Conservation (phyloP, 2,797 vertebrate species). For the Phalanger gymnotis region DNA sequence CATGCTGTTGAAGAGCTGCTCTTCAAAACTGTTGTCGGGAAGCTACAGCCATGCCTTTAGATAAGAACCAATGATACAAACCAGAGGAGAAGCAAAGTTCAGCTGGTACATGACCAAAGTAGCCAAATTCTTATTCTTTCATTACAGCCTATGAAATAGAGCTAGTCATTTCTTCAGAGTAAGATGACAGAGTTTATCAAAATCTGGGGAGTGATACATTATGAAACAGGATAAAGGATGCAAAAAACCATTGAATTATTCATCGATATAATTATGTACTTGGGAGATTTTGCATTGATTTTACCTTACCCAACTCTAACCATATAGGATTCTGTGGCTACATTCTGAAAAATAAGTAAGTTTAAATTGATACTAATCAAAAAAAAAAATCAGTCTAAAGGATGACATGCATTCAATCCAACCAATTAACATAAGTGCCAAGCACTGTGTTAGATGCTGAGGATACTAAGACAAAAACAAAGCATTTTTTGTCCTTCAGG, state of each 20-base stretch:
- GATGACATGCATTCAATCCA: neutral
- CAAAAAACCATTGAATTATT: constrained; percentile 7
- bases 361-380: constrained; percentile 44
- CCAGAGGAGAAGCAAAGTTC: constrained; percentile 52
- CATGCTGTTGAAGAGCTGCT: constrained; percentile 59
- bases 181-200: constrained; percentile 56
- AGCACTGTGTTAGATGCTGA: neutral
- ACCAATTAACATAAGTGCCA: neutral
- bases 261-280: constrained; percentile 48
- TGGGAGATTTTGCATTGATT: constrained; percentile 37
- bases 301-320: constrained; percentile 27
- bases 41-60: constrained; percentile 61
- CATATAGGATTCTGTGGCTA: constrained; percentile 36
- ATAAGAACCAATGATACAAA: constrained; percentile 67
- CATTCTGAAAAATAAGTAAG: constrained; percentile 52
- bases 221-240: constrained; percentile 46
- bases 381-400: neutral
- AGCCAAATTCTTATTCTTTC: constrained; percentile 64
- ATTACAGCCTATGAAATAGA: constrained; percentile 61
- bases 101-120: constrained; percentile 69
- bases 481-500: neutral
- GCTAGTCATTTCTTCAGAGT: constrained; percentile 62
- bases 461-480: neutral
- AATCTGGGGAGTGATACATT: constrained; percentile 62
- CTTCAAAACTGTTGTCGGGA: constrained; percentile 72